Conservation (phyloP, 1,140 invertebrate genomes). For the Dendrolimus punctatus region DNA sequence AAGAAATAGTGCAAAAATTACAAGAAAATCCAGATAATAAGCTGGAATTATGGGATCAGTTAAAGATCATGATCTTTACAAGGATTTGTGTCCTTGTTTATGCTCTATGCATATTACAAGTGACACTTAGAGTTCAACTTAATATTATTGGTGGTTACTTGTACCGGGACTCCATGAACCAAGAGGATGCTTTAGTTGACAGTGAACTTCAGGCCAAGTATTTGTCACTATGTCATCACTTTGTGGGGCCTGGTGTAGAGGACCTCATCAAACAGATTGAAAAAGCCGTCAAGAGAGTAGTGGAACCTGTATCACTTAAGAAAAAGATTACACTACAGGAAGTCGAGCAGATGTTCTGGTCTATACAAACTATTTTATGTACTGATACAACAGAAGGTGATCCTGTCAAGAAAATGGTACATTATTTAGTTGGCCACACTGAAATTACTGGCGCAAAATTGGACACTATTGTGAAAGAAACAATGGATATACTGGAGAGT, state of each 20-base stretch:
- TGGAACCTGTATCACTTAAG: constrained; percentile 80
- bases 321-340: constrained; percentile 83
- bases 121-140: constrained; percentile 87
- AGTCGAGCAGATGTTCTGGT: constrained; percentile 86
- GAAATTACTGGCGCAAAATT: constrained; percentile 65
- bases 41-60: constrained; percentile 85
- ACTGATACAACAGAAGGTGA: constrained; percentile 73
- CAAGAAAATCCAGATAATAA: constrained; percentile 83
- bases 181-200: constrained; percentile 48
- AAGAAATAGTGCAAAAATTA: constrained; percentile 80
- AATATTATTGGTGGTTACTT: constrained; percentile 91
- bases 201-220: constrained; percentile 82
- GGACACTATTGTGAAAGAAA: constrained; percentile 81
- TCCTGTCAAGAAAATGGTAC: constrained; percentile 79
- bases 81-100: constrained; percentile 84
- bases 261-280: constrained; percentile 78
- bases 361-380: constrained; percentile 79
- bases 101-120: constrained; percentile 84
- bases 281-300: constrained; percentile 77
- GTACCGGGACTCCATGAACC: constrained; percentile 78
- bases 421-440: constrained; percentile 65
- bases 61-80: constrained; percentile 84
- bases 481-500: constrained; percentile 84
- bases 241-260: constrained; percentile 80
- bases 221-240: constrained; percentile 79